phyloP scores from a whole-genome alignment of 2,888 invertebrate genomes.

The Miltochrista miniata region DNA sequence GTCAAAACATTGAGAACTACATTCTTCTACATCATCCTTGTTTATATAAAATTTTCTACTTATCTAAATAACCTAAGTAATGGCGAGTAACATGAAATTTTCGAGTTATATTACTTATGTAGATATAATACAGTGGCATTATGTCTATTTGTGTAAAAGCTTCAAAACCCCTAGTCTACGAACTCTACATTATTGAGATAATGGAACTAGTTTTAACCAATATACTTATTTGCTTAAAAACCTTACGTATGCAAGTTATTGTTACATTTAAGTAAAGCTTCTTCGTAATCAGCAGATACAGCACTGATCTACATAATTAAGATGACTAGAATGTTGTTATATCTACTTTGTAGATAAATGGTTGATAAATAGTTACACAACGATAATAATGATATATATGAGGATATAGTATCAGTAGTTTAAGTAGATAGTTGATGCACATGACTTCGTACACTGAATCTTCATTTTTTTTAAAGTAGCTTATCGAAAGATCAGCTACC shows the following conservation, averaged over 20 bases:
- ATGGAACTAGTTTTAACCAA: conserved; percentile 47
- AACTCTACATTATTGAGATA: conserved; percentile 55
- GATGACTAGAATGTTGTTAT: conserved; percentile 24
- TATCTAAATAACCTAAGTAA: conserved; percentile 50
- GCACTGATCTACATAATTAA: conserved; percentile 23
- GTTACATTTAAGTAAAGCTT: conserved; percentile 76
- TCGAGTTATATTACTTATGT: conserved; percentile 50
- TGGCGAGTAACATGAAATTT: conserved; percentile 66
- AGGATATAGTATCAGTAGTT: background rate
- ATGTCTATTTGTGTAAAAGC: conserved; percentile 79
- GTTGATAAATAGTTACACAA: conserved; percentile 17
- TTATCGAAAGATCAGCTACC: no score
- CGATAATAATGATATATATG: conserved; percentile 8
- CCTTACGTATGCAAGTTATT: conserved; percentile 76
- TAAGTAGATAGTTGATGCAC: background rate
- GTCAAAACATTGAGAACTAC: conserved; percentile 43
- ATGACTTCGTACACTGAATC: no score
- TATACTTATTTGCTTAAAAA: conserved; percentile 43
- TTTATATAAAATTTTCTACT: conserved; percentile 76
- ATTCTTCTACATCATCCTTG: conserved; percentile 43
- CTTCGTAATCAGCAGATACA: conserved; percentile 39
- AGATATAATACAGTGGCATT: conserved; percentile 66
- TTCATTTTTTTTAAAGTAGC: no score
- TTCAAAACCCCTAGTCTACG: conserved; percentile 79
- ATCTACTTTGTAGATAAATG: conserved; percentile 36